Evolutionary conservation across 2,113 vertebrate genomes (phyloP).

Genomic region (Rhinichthys klamathensis): DNA sequence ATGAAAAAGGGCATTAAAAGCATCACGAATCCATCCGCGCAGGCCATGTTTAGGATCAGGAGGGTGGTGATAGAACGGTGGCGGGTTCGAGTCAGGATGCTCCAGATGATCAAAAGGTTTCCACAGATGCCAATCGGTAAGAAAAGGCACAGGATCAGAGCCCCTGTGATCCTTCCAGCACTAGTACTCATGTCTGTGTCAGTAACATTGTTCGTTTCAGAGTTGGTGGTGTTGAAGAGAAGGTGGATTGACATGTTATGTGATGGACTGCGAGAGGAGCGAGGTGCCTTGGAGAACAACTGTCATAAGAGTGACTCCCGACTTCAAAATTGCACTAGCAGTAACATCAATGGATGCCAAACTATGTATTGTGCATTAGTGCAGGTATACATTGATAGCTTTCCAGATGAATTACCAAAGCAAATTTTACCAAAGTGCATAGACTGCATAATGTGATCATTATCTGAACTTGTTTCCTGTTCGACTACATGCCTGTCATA

Average conservation of each 20-base stretch:
- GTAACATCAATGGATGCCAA: background rate
- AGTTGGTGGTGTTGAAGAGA: background rate
- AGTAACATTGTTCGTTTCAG: too few species aligned
- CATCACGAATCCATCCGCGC: conserved; percentile 81
- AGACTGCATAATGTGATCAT: background rate
- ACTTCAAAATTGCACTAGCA: background rate
- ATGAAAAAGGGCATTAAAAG: conserved; percentile 83
- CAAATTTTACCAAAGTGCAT: background rate
- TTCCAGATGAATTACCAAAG: background rate
- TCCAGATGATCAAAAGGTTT: conserved; percentile 87
- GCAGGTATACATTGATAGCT: background rate
- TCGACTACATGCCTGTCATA: background rate
- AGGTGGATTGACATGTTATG: background rate
- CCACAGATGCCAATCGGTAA: conserved; percentile 84
- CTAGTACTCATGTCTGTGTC: conserved; percentile 43
- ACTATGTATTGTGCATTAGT: background rate
- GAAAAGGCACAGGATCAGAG: conserved; percentile 76
- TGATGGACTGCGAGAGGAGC: background rate
- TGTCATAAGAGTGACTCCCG: background rate
- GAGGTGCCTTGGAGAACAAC: background rate
- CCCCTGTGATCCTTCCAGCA: conserved; percentile 42
- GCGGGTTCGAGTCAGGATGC: conserved; percentile 74
- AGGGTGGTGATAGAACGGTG: conserved; percentile 81
- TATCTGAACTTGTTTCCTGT: conserved; percentile 20
- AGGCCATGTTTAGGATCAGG: conserved; percentile 85